phyloP scores from a whole-genome alignment of 2,797 vertebrate species.

The Adelosebastes latens region DNA sequence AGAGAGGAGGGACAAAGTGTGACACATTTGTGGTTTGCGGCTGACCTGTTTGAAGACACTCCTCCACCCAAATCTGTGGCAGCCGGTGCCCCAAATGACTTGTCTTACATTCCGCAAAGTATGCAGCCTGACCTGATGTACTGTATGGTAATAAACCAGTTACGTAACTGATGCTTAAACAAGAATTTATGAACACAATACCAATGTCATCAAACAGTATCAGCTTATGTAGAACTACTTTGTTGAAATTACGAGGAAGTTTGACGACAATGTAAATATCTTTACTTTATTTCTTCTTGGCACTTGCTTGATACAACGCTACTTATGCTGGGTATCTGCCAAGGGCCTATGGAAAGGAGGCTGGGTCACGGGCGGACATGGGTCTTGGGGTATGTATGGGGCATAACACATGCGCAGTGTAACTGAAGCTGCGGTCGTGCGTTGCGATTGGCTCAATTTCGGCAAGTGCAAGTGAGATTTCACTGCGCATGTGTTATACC shows the following conservation, averaged over 20 bases:
- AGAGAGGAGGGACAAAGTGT: not conserved
- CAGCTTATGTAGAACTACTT: no score
- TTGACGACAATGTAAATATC: not conserved
- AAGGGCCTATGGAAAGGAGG: no score
- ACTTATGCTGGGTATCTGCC: not conserved
- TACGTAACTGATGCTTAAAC: not conserved
- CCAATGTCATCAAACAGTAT: not conserved
- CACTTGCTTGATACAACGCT: not conserved
- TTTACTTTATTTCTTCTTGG: not conserved
- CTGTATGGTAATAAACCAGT: not conserved
- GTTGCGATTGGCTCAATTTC: no score
- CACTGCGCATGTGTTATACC: no score
- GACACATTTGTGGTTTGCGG: not conserved
- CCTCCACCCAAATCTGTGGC: not conserved
- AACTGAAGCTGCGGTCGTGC: no score
- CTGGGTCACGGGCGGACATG: no score
- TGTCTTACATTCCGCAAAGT: not conserved
- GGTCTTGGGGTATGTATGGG: no score
- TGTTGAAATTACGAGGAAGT: not conserved
- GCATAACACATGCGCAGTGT: no score
- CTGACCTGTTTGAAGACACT: conserved; percentile 22
- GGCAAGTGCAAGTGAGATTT: no score
- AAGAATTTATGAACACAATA: not conserved
- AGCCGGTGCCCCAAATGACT: not conserved
- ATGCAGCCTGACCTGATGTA: conserved; percentile 4